These are phyloP conservation scores for Epinephelus lanceolatus DNA, from an alignment of 2,113 vertebrate genomes.

Conservation along the genomic window DNA sequence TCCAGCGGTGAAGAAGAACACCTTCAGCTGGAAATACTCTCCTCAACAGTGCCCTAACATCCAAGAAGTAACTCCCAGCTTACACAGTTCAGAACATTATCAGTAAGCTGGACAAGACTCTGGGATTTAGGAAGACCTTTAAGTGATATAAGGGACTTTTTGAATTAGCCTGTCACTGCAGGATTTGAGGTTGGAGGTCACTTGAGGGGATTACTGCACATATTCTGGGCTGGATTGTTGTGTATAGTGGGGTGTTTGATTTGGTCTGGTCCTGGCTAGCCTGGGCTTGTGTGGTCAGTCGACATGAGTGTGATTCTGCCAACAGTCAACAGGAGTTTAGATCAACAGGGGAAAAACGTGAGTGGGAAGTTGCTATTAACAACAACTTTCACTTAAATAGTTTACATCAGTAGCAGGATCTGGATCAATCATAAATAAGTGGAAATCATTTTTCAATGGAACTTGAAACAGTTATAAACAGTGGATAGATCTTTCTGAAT, in stretches of 20 bases:
- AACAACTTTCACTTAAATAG: not conserved
- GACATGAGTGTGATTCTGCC: conserved; percentile 22
- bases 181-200: not conserved
- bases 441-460: not conserved
- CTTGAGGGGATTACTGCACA: not conserved
- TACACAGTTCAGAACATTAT: not conserved
- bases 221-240: not conserved
- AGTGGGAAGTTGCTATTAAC: not conserved
- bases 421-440: conserved; percentile 9
- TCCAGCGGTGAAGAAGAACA: conserved; percentile 1
- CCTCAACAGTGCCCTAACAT: not conserved
- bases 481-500: conserved; percentile 34
- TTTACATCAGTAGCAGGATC: not conserved
- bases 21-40: conserved; percentile 1
- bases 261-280: not conserved
- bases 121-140: conserved; percentile 1
- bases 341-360: not conserved
- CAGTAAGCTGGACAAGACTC: not conserved
- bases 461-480: conserved; percentile 2
- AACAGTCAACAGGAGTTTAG: conserved; percentile 7
- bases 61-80: not conserved
- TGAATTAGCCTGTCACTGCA: conserved; percentile 1
- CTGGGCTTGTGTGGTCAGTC: not conserved
- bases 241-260: conserved; percentile 20
- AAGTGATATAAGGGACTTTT: not conserved